Evolutionary conservation across 2,888 invertebrate genomes (phyloP).

Genomic region (Tethea ocularis): DNA sequence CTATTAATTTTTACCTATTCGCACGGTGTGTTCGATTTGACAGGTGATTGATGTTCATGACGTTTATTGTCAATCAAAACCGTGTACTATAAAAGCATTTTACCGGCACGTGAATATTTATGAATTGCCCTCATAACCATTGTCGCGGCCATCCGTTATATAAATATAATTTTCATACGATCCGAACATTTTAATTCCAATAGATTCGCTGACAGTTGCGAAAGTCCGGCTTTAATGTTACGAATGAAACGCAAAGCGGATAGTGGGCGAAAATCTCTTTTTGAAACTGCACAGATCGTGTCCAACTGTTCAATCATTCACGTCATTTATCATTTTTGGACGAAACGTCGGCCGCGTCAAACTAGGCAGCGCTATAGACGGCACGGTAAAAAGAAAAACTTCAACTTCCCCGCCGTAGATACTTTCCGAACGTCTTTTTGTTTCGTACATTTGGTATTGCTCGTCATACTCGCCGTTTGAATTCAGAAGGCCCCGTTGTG

Average conservation of each 20-base stretch:
- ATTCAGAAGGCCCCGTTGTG: conserved; percentile 46
- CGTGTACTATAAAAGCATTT: conserved; percentile 69
- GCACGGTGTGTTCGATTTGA: conserved; percentile 56
- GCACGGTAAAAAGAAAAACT: conserved; percentile 66
- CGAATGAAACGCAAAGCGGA: conserved; percentile 53
- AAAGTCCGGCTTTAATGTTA: conserved; percentile 43
- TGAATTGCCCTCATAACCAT: conserved; percentile 57
- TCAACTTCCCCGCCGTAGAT: conserved; percentile 59
- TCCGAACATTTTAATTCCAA: conserved; percentile 63
- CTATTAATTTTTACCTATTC: conserved; percentile 50
- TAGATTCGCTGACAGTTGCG: conserved; percentile 47
- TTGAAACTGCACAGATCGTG: conserved; percentile 56
- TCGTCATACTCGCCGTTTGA: conserved; percentile 46
- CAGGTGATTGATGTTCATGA: conserved; percentile 72
- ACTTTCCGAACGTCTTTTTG: conserved; percentile 77
- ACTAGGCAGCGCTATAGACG: conserved; percentile 75
- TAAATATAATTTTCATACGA: conserved; percentile 53
- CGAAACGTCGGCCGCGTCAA: conserved; percentile 69
- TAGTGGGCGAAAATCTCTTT: conserved; percentile 64
- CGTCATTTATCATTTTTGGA: conserved; percentile 78
- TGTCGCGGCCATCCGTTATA: conserved; percentile 60
- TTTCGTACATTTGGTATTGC: conserved; percentile 66
- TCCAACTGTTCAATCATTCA: conserved; percentile 78
- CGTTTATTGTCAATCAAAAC: conserved; percentile 73
- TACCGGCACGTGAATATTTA: conserved; percentile 76